Conservation (phyloP, 2,888 invertebrate genomes). For the Ametastegia equiseti region DNA sequence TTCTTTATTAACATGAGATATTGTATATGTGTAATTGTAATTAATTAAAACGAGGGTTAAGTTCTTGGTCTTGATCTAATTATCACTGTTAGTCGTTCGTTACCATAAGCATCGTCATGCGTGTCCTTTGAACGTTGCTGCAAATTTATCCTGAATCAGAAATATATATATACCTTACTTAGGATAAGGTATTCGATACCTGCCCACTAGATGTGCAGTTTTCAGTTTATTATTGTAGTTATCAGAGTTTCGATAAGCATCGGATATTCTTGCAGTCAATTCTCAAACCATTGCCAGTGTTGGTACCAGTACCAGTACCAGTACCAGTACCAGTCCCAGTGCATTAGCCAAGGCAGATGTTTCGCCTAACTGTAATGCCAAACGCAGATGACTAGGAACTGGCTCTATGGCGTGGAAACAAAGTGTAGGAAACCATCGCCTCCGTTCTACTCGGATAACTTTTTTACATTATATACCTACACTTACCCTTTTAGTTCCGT, state of each 20-base stretch:
- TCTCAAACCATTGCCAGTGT: too few relatives aligned
- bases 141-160: neutral
- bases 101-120: constrained; percentile 30
- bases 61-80: neutral
- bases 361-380: constrained; percentile 32
- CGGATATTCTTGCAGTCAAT: neutral
- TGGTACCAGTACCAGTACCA: neutral
- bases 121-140: neutral
- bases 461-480: constrained; percentile 3
- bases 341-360: constrained; percentile 34
- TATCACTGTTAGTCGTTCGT: neutral
- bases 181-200: neutral
- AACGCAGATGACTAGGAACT: constrained; percentile 28
- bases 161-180: neutral
- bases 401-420: constrained; percentile 25
- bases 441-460: neutral
- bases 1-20: constrained; percentile 9
- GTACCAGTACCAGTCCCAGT: neutral
- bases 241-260: constrained; percentile 6
- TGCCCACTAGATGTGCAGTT: neutral
- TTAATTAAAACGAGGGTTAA: neutral
- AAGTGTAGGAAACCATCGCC: constrained; percentile 12
- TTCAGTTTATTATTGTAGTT: neutral
- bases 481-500: constrained; percentile 28
- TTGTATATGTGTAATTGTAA: constrained; percentile 2